Evolutionary conservation across 2,888 invertebrate genomes (phyloP).

Genomic region (Acanthosepion esculentum): DNA sequence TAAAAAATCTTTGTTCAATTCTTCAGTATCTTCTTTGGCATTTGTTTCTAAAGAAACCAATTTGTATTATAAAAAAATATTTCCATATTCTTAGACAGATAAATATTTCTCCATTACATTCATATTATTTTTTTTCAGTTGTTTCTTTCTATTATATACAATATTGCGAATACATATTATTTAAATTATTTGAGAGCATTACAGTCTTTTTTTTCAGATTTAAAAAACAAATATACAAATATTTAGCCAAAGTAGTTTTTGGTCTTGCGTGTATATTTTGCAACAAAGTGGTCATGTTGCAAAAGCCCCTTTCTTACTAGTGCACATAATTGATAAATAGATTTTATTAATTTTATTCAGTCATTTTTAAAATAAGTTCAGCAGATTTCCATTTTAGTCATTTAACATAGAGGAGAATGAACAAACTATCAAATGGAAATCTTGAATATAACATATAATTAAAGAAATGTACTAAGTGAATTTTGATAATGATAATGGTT

Average conservation of each 20-base stretch:
- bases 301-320: background rate
- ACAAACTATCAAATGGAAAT: too few species aligned
- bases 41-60: constrained; percentile 10
- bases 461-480: too few species aligned
- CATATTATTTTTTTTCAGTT: background rate
- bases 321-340: background rate
- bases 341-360: too few species aligned
- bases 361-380: too few species aligned
- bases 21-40: background rate
- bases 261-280: background rate
- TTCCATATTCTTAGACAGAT: background rate
- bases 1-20: constrained; percentile 2
- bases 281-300: background rate
- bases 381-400: too few species aligned
- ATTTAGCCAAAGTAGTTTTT: background rate
- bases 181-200: constrained; percentile 13
- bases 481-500: too few species aligned
- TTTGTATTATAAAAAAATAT: background rate
- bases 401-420: too few species aligned
- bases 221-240: background rate
- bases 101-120: constrained; percentile 11
- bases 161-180: background rate
- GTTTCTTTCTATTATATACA: background rate
- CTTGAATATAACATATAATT: too few species aligned
- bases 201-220: background rate